phyloP scores from a whole-genome alignment of 2,888 invertebrate genomes.

The Deilephila elpenor region DNA sequence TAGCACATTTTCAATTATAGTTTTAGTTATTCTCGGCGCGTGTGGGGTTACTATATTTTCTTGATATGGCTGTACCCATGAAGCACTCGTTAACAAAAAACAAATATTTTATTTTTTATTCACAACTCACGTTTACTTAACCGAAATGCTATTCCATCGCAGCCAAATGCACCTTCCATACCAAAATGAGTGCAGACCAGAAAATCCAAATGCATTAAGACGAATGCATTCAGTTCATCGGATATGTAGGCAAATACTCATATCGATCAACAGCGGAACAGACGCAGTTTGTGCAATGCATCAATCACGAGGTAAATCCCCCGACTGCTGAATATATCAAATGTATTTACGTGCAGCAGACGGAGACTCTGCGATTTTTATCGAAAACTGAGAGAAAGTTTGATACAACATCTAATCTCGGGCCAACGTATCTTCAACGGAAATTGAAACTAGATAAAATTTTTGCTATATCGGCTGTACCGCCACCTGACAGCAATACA shows the following conservation, averaged over 20 bases:
- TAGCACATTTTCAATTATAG: neutral
- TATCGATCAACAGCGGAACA: constrained; percentile 3
- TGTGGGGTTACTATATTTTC: too few species aligned
- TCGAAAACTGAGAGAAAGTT: constrained; percentile 32
- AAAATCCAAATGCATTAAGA: neutral
- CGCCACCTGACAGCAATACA: constrained; percentile 36
- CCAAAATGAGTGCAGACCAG: neutral
- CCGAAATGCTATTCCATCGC: too few species aligned
- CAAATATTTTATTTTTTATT: too few species aligned
- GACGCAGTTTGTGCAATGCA: constrained; percentile 8
- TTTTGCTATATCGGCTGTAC: constrained; percentile 43
- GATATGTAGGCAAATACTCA: neutral
- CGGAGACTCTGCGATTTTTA: constrained; percentile 29
- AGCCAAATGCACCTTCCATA: neutral
- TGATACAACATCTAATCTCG: constrained; percentile 32
- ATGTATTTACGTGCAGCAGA: constrained; percentile 22
- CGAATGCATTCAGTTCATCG: neutral
- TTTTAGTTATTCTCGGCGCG: too few species aligned
- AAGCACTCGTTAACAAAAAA: too few species aligned
- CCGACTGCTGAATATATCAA: constrained; percentile 16
- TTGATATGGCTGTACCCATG: too few species aligned
- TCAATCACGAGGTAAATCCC: constrained; percentile 14
- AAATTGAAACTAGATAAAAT: constrained; percentile 52
- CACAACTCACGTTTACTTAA: too few species aligned
- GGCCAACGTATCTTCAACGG: constrained; percentile 37